These are phyloP conservation scores for Falco punctatus DNA, from an alignment of 2,113 vertebrate genomes.

Conservation along the genomic window DNA sequence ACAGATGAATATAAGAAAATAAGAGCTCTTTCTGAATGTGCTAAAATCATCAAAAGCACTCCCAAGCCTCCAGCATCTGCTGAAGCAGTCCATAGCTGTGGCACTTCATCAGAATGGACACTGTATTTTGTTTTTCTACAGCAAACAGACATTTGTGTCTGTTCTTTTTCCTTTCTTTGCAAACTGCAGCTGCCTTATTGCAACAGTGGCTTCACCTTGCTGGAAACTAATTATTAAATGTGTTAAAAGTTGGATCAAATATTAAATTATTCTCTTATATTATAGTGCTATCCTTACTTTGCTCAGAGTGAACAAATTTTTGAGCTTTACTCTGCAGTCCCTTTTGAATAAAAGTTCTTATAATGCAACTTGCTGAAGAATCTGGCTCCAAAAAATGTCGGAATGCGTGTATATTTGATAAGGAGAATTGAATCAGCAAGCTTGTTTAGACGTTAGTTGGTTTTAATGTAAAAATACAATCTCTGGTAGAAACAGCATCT, in stretches of 20 bases:
- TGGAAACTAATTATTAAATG: not conserved
- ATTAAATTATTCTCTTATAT: not conserved
- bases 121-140: not conserved
- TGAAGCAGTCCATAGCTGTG: not conserved
- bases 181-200: not conserved
- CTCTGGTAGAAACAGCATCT: not conserved
- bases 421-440: not conserved
- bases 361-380: not conserved
- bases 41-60: not conserved
- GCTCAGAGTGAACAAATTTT: not conserved
- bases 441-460: not conserved
- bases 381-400: not conserved
- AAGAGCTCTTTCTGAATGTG: not conserved
- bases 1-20: not conserved
- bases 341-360: not conserved
- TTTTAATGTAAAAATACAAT: not conserved
- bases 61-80: not conserved
- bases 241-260: not conserved
- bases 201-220: not conserved
- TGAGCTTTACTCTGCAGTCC: not conserved
- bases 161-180: not conserved
- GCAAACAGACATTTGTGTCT: not conserved
- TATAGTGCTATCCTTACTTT: not conserved
- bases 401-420: not conserved
- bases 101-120: not conserved